Evolutionary conservation across 1,140 invertebrate genomes (phyloP), one percentile per base, ranked within the genome.

Genomic region (Asobara japonica): DNA sequence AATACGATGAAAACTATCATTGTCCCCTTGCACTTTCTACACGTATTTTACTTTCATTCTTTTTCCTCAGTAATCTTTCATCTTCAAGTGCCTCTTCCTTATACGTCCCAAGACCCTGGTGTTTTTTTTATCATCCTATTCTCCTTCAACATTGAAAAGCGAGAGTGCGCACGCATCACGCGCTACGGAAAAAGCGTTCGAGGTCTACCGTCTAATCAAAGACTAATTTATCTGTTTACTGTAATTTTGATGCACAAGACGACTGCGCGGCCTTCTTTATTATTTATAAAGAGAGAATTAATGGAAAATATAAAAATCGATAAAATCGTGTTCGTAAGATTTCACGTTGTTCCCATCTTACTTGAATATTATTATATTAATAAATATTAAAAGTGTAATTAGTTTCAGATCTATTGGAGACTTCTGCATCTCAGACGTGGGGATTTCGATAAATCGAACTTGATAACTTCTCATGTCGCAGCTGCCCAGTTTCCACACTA

Each of bases 201-300:
- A 69, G 48, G 36, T 36, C 51, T 38, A 61, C 65, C 61, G 45
- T 72, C 71, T 72, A 75, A 75, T 75, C 71, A 73, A 64, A 31
- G 71, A 51, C 71, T 73, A 71, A 75, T 72, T 75, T 73, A 75
- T 75, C 74, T 65, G 38, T 69, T 67, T 68, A 69, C 36, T 62
- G 30, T n/a, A 65, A 68, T 68, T 72, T 56, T 71, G 68, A 74
- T 74, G 62, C 66, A 45, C 10, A 31, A 62, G 10, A 60, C 45
- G 36, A 69, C 29, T n/a, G 10, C 20, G 5, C 11, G 25, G 22
- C 27, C 30, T 18, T 41, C 45, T 61, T 65, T 45, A 69, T 41
- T 31, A 69, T 48, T 64, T 13, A 31, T 61, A 66, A n/a, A 30
- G 13, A 64, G 20, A 30, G 18, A 22, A 41, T n/a, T 20, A 36